Evolutionary conservation across 2,113 vertebrate genomes (phyloP).

Genomic region (Phylloscopus trochiloides): DNA sequence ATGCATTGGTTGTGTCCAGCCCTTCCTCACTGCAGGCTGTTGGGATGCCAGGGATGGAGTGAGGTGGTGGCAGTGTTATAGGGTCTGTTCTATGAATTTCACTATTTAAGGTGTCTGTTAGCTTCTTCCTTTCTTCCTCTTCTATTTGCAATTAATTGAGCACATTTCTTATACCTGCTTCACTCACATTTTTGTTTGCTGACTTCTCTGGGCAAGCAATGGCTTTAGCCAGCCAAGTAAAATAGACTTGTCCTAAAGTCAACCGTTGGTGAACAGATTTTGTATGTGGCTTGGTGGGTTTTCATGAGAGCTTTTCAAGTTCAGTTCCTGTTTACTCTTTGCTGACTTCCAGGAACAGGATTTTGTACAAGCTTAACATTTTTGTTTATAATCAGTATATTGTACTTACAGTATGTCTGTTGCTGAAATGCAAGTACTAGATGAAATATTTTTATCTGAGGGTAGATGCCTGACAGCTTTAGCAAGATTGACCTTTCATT

Average conservation of each 20-base stretch:
- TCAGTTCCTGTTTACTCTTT: slow-evolving; percentile 34
- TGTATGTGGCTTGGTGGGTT: slow-evolving; percentile 12
- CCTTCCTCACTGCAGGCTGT: not conserved
- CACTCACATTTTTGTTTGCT: slow-evolving; percentile 5
- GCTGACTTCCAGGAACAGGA: slow-evolving; percentile 8
- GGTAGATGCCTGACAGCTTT: not conserved
- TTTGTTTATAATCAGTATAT: slow-evolving; percentile 4
- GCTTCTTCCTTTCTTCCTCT: not conserved
- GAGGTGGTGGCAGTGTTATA: accelerated
- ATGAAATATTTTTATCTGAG: not conserved
- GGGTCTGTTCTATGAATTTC: not conserved
- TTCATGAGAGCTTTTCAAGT: not conserved
- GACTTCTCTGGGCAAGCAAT: not conserved
- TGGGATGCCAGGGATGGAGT: not conserved
- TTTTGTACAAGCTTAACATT: not conserved
- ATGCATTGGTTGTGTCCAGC: not conserved
- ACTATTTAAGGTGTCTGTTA: not conserved
- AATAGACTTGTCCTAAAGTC: slow-evolving; percentile 45
- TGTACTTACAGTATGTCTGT: not conserved
- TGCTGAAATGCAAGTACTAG: not conserved
- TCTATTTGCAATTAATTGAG: not conserved
- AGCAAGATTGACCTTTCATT: not conserved
- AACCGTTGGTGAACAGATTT: slow-evolving; percentile 20
- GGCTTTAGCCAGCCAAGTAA: slow-evolving; percentile 43
- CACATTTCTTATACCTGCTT: not conserved